These are phyloP conservation scores for Tachysurus vachellii DNA, from an alignment of 2,113 vertebrate species.

Conservation along the genomic window DNA sequence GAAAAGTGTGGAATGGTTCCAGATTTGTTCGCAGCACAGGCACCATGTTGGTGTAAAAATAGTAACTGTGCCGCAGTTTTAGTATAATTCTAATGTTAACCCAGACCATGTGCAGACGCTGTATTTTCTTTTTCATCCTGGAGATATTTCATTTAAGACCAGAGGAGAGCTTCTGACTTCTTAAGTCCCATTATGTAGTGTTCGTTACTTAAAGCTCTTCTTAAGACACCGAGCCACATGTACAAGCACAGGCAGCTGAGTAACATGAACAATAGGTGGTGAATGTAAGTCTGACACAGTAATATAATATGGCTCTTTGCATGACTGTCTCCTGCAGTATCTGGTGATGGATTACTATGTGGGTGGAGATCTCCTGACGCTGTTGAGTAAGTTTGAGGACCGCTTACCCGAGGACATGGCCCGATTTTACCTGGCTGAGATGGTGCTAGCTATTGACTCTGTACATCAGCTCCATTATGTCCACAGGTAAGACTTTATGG, in stretches of 20 bases:
- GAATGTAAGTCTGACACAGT: neutral
- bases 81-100: neutral
- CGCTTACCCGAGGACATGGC: slow-evolving; percentile 97
- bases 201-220: neutral
- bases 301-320: slow-evolving; percentile 16
- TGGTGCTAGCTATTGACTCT: slow-evolving; percentile 98
- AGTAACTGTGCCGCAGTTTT: neutral
- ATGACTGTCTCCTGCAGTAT: slow-evolving; percentile 74
- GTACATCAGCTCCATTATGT: slow-evolving; percentile 98
- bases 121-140: neutral
- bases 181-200: neutral
- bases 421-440: slow-evolving; percentile 96
- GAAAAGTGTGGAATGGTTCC: neutral
- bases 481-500: slow-evolving; percentile 81
- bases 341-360: slow-evolving; percentile 99
- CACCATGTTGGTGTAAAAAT: neutral
- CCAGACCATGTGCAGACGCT: neutral
- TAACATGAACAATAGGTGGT: slow-evolving; percentile 8
- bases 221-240: neutral
- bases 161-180: neutral
- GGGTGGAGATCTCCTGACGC: slow-evolving; percentile 94
- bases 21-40: neutral
- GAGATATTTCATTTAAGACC: neutral
- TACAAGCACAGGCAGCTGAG: slow-evolving; percentile 12
- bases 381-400: slow-evolving; percentile 99